Base-by-base conservation (phyloP, 2,113 vertebrate genomes). In the Uria lomvia region DNA sequence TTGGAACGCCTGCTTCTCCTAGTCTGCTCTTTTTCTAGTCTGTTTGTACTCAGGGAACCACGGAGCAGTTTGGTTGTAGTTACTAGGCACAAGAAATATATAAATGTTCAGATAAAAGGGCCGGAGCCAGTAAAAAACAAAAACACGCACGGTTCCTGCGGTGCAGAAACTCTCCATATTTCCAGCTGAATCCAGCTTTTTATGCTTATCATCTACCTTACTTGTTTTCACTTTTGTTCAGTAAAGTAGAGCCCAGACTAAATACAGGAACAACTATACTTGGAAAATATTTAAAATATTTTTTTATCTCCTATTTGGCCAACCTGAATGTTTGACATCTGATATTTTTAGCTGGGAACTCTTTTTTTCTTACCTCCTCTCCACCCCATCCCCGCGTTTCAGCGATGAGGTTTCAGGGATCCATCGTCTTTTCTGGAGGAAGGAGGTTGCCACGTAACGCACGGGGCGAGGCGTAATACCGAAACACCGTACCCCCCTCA, bases 211-310 rank as follows among this genome's bases (percentile, higher is more conserved):
- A 47, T 92, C 86, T 84, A 58, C 70, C 89, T 71, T 30, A 30
- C 40, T 88, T 92, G 76, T 91, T 93, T 94, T 83, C 40, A 74
- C 79, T 94, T 93, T 68, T 53, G 43, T 91, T 71, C 83, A 19
- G 71, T 59, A 42, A 86, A 93, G 45, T 19, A 56, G 36, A 92
- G 47, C 47, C 52, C 43, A 94, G 77, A 89, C 72, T 87, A 92
- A 96, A 91, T 85, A 93, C 56, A 95, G 56, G 68, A 86, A 96
- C 65, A 92, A 84, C 89, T 94, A 86, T 42, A 71, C 66, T 56
- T 89, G 68, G 93, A 95, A 96, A 95, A 72, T 86, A 95, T 91
- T 88, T 89, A 11, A 88, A 77, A 62, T 66, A 76, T 77, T 77
- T 94, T 87, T 92, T 76, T 45, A 66, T 81, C 88, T 93, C 40